phyloP scores from a whole-genome alignment of 1,140 invertebrate genomes.

The Aporrectodea caliginosa region DNA sequence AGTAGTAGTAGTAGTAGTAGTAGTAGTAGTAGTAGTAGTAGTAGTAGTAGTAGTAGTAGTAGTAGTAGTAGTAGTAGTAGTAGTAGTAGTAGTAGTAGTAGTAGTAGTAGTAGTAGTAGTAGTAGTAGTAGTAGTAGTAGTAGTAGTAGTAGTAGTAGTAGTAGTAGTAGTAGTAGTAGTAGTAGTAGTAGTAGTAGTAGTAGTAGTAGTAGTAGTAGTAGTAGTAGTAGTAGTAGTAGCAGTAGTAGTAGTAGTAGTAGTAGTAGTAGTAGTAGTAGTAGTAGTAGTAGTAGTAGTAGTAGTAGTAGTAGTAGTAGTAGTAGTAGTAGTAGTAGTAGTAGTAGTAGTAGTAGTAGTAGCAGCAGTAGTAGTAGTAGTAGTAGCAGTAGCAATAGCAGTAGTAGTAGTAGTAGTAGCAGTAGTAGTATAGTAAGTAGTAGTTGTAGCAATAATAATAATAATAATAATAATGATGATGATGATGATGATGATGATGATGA shows the following conservation, averaged over 20 bases:
- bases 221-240: conserved; percentile 25
- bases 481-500: background rate
- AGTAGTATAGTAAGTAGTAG: background rate
- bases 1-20: background rate
- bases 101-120: background rate
- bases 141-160: background rate
- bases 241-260: conserved; percentile 28
- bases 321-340: conserved; percentile 20
- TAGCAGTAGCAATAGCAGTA: background rate
- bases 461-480: background rate
- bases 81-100: background rate
- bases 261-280: conserved; percentile 24
- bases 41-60: background rate
- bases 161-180: background rate
- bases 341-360: background rate
- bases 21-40: background rate
- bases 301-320: conserved; percentile 21
- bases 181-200: background rate
- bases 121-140: background rate
- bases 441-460: background rate
- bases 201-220: background rate
- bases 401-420: background rate
- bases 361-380: background rate
- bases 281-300: conserved; percentile 17
- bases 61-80: background rate